Evolutionary conservation across 1,140 invertebrate species (phyloP), one percentile per base, ranked within the genome.

Genomic region (Conus ventricosus): DNA sequence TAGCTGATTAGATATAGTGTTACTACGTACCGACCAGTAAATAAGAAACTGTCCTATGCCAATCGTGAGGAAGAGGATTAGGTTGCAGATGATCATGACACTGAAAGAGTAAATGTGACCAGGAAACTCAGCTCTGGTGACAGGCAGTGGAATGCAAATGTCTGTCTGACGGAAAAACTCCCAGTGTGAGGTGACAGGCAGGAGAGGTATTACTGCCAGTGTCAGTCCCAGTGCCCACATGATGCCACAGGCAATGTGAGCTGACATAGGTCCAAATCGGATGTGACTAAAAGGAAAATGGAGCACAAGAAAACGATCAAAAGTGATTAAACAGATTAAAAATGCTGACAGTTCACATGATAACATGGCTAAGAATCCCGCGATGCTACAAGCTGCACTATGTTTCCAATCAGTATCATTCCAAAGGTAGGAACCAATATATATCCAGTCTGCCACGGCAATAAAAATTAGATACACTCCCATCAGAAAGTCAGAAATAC

Each of bases 41-140:
- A 76, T 76, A 25, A 76, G 13, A 23, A 0, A 13, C n/a, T 76
- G 71, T 13, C 71, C 71, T 10, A 23, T 10, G n/a, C 20, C 71
- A 25, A n/a, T 76, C 8, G 4, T 10, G 71, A 76, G 20, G n/a
- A 76, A 76, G 71, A 76, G 71, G 71, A 76, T 23, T 10, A 76
- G 23, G 71, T 76, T 76, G n/a, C 20, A 76, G 71, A 76, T 23
- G 71, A 76, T 76, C 71, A 76, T 76, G 71, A 76, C 71, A 25
- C 71, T 23, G 71, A 76, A 76, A 23, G 71, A 76, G 5, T 76
- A 76, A 23, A 20, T 10, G 8, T 76, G 71, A 8, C 71, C 71
- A 10, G 8, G 15, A n/a, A 76, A 76, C 8, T 25, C 25, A 25
- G 20, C 23, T 10, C 17, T 76, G 8, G 71, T 76, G 71, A 76